A percentile compares a stretch with the other conserved stretches of the same genome.
These are phyloP conservation scores for Popillia japonica DNA, from an alignment of 1,140 invertebrate genomes.

Conservation along the genomic window DNA sequence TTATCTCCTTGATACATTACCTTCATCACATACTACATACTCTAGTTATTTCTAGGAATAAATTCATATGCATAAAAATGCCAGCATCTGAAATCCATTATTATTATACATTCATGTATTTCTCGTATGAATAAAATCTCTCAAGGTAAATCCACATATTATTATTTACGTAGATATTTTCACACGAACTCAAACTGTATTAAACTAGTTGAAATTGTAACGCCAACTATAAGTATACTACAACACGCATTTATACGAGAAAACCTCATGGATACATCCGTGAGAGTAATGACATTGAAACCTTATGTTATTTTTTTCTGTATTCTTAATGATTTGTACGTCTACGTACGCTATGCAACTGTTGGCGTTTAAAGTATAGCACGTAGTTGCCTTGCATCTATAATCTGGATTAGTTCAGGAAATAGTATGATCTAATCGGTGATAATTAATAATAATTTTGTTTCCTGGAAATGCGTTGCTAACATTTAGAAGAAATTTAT, in stretches of 20 bases:
- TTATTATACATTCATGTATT: conserved; percentile 2
- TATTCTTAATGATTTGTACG: background rate
- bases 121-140: background rate
- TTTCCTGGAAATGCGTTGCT: no score
- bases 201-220: background rate
- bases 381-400: background rate
- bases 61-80: background rate
- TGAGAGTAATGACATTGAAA: conserved; percentile 14
- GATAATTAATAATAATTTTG: no score
- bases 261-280: conserved; percentile 1
- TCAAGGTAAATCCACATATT: conserved; percentile 14
- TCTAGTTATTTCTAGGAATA: background rate
- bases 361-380: background rate
- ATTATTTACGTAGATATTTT: conserved; percentile 2
- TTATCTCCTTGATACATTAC: no score
- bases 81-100: background rate
- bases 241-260: background rate
- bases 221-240: background rate
- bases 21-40: background rate
- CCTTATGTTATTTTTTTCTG: background rate
- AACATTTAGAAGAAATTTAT: no score
- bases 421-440: no score
- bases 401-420: background rate
- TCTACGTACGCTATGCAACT: no score
- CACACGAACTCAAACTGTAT: background rate